A percentile compares a stretch with the other conserved stretches of the same genome.
phyloP scores from a whole-genome alignment of 2,113 vertebrate genomes.

The Dipodomys merriami region DNA sequence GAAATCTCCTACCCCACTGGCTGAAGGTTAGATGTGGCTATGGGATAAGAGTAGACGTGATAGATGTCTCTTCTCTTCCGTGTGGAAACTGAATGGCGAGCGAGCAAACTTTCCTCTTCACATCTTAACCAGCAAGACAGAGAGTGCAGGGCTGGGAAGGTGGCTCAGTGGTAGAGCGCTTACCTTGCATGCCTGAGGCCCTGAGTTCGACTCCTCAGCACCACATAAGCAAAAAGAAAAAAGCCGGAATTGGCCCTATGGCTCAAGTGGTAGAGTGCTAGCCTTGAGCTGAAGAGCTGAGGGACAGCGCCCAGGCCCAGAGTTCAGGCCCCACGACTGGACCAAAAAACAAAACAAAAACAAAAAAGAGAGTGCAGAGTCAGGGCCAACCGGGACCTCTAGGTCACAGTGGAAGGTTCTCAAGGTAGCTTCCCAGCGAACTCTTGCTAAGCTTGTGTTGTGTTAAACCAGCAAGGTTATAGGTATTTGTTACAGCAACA shows the following conservation, averaged over 20 bases:
- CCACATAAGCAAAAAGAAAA: too few species aligned
- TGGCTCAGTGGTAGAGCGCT: too few species aligned
- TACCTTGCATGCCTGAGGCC: too few species aligned
- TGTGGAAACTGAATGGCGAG: not conserved
- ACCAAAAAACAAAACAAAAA: too few species aligned
- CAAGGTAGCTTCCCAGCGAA: not conserved
- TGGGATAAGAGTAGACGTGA: not conserved
- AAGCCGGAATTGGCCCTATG: too few species aligned
- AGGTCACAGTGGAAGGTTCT: not conserved
- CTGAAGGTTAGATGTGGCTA: not conserved
- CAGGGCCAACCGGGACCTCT: not conserved
- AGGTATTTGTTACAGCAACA: not conserved
- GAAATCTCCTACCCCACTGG: not conserved
- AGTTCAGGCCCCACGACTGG: too few species aligned
- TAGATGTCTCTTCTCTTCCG: not conserved
- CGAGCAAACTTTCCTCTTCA: not conserved
- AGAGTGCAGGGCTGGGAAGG: too few species aligned
- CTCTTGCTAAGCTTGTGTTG: too few species aligned
- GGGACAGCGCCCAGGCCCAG: too few species aligned
- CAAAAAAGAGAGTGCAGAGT: not conserved
- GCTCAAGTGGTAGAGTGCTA: too few species aligned
- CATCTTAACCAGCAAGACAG: not conserved
- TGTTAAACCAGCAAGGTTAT: not conserved
- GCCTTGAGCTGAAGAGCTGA: too few species aligned
- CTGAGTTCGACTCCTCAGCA: too few species aligned